Conservation (phyloP, 2,888 invertebrate genomes). For the Stenurella melanura region DNA sequence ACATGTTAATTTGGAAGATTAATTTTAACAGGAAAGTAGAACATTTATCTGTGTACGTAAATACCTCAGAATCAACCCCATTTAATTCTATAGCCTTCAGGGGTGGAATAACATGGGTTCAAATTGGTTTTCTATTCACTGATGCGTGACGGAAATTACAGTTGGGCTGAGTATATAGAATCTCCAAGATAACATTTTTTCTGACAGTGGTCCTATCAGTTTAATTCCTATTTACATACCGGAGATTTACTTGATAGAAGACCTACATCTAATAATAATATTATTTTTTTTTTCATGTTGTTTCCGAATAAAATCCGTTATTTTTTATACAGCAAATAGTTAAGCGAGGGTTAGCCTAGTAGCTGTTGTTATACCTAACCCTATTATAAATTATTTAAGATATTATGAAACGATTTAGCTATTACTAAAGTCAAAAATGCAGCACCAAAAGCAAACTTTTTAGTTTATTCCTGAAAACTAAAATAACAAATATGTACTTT, state of each 20-base stretch:
- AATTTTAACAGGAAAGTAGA: conserved; percentile 31
- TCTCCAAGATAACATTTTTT: neutral
- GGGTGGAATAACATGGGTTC: conserved; percentile 27
- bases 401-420: too few species aligned
- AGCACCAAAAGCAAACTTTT: too few species aligned
- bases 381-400: too few species aligned
- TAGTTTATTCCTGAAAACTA: too few species aligned
- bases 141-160: conserved; percentile 10
- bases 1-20: conserved; percentile 23
- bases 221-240: neutral
- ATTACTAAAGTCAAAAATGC: too few species aligned
- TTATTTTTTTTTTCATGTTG: too few species aligned
- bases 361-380: too few species aligned
- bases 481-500: too few species aligned
- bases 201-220: neutral
- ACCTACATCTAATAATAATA: too few species aligned
- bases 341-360: too few species aligned
- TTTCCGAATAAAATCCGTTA: too few species aligned
- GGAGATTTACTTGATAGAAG: neutral
- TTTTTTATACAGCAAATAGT: too few species aligned
- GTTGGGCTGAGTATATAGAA: neutral
- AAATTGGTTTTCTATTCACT: conserved; percentile 31
- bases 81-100: conserved; percentile 23
- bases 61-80: conserved; percentile 29
- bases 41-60: conserved; percentile 29